Evolutionary conservation across 2,113 vertebrate species (phyloP), one percentile per base, ranked within the genome.

Genomic region (Ceyx cyanopectus): DNA sequence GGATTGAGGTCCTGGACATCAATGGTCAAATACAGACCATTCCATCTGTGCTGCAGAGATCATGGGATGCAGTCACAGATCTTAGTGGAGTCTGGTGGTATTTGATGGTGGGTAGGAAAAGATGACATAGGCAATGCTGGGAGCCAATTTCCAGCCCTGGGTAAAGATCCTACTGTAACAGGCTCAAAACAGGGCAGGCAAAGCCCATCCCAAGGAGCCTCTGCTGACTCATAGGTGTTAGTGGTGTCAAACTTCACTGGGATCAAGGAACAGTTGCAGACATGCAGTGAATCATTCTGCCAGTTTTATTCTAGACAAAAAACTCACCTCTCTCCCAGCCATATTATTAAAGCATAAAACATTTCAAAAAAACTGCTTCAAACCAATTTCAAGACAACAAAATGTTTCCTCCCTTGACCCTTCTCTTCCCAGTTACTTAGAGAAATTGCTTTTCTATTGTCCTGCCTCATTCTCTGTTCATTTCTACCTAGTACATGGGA

Each of bases 101-200:
- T 96, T 92, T 91, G 91, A 63, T 87, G 93, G 67, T 92, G 89
- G 95, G 87, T 95, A 93, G 94, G 96, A 96, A 96, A 96, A 95
- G 94, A 56, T 95, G 92, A 94, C 81, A 79, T 54, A 90, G 30
- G 63, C 81, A 74, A 67, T 77, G 63, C 60, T 94, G 72, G 68
- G 63, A 93, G 84, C 43, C 81, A 81, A 17, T 86, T 94, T 92
- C 78, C 86, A 94, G 68, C 23, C 40, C 61, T 93, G 88, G 73
- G 81, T 92, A 91, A 94, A 95, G 86, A 91, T 92, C 43, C 85
- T 94, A 79, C 81, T 94, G 81, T 79, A 94, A 79, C 37, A 89
- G 63, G 46, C 85, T 92, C 62, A 90, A 96, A 97, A 94, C 87
- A 93, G 78, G 63, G 70, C 83, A 90, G 56, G 81, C 94, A 85